Base-by-base conservation (phyloP, 2,797 vertebrate genomes). In the Pristis pectinata region DNA sequence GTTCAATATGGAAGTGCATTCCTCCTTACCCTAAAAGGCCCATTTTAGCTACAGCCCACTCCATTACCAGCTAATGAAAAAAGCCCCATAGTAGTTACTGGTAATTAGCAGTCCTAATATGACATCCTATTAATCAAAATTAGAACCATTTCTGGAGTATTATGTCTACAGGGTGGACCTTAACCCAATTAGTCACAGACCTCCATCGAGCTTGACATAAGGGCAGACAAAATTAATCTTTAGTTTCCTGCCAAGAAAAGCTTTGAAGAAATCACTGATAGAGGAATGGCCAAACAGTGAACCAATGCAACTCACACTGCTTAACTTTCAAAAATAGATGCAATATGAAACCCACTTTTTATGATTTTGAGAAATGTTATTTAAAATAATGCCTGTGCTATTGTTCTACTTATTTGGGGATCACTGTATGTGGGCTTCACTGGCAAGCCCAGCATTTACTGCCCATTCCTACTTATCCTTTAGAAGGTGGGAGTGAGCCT, bases 111-210 rank as follows among this genome's bases (percentile, higher is more conserved):
- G 70, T 34, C 44, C 92, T 94, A 94, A 94, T 94, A 76, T 41
- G 70, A 94, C 70, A 56, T 49, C 34, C 92, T 94, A 94, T 94
- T 94, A 94, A 94, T 94, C 92, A 94, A 94, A 94, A 94, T 94
- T 94, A 94, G 92, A 76, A 44, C 92, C 92, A 94, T 74, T 94
- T 34, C 64, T 74, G 70, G 92, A 94, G 41, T 94, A 94, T 76
- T 94, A 76, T 94, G 92, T 74, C 92, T 94, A 53, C 49, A 53
- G 41, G 70, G 44, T 74, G 30, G 92, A 94, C 70, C 44, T 92
- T 30, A 94, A 53, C 92, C 70, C 44, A 76, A 76, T 94, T 94
- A 94, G 92, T 53, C 67, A 76, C 44, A 72, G 67, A 49, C 37
- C 27, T 70, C 64, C 64, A 94, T 76, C n/a, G 22, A 41, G 87